Base-by-base conservation (phyloP, 2,888 invertebrate species). In the Tinea pellionella region DNA sequence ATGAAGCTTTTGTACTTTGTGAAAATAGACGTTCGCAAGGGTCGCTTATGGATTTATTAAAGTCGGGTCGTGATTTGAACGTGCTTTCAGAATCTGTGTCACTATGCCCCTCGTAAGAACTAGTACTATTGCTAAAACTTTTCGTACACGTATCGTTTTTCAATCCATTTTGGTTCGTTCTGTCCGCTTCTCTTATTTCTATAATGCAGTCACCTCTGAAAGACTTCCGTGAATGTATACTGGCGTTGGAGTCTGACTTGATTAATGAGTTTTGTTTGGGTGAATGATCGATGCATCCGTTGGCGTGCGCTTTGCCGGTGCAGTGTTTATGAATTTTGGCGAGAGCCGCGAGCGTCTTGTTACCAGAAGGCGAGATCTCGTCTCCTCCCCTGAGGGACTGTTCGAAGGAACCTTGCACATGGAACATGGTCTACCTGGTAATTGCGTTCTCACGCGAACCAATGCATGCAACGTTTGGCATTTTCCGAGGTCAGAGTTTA, bases 251-350 rank as follows among this genome's bases (percentile, higher is more conserved):
- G 64, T 85, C 88, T 0, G 85, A 85, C 71, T 84, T 88, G 12
- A 78, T 74, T 12, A 89, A 75, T 58, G 78, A 75, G 65, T 82
- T 77, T 61, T 81, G 78, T 65, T 81, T 79, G 61, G 73, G 65
- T 47, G 73, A 73, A 59, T 87, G 80, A 65, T 91, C 90, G 2
- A 80, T 77, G 67, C 91, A 91, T 58, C 94, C 94, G 66, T 92
- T 90, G 11, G 93, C 94, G 72, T 94, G 94, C 0, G 92, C 90
- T 69, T 92, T 91, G 30, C 94, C 94, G 32, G 91, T 92, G 74
- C 94, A 94, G 60, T 91, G 91, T 68, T 90, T 90, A 73, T 94
- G 94, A 62, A 90, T 89, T 69, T 90, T 89, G 65, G 88, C 88
- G 63, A 89, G 75, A 59, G 88, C 88, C 61, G 87, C 88, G 62